phyloP scores from a whole-genome alignment of 1,140 invertebrate species.

The Neodiprion lecontei region DNA sequence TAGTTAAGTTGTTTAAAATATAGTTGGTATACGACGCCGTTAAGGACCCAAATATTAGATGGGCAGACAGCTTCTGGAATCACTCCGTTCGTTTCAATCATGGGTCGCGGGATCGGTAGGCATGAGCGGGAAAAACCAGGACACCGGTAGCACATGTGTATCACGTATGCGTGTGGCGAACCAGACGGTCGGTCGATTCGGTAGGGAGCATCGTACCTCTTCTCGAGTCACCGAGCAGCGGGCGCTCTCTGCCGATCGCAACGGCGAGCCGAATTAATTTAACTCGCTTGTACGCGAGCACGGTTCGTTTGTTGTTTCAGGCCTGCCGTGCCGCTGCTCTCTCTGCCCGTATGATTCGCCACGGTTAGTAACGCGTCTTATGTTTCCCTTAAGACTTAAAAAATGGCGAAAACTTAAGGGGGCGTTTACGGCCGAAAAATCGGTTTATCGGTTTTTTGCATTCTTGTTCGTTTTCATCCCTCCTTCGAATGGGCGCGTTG shows the following conservation, averaged over 20 bases:
- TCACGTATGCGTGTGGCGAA: not conserved
- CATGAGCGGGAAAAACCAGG: no score
- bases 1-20: not conserved
- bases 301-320: not conserved
- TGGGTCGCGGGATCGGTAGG: not conserved
- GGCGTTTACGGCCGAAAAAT: no score
- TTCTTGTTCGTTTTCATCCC: no score
- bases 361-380: not conserved
- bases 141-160: no score
- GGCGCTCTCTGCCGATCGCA: not conserved
- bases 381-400: not conserved
- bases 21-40: not conserved
- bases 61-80: not conserved
- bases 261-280: not conserved
- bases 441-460: no score
- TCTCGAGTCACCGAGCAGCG: not conserved
- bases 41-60: conserved; percentile 2
- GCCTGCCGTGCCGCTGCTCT: not conserved
- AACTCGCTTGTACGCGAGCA: not conserved
- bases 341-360: not conserved
- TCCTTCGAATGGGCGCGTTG: no score
- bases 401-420: not conserved
- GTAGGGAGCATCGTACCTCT: not conserved
- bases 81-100: not conserved
- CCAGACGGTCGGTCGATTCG: not conserved